Evolutionary conservation across 2,888 invertebrate species (phyloP).

Genomic region (Lithophane leautieri): DNA sequence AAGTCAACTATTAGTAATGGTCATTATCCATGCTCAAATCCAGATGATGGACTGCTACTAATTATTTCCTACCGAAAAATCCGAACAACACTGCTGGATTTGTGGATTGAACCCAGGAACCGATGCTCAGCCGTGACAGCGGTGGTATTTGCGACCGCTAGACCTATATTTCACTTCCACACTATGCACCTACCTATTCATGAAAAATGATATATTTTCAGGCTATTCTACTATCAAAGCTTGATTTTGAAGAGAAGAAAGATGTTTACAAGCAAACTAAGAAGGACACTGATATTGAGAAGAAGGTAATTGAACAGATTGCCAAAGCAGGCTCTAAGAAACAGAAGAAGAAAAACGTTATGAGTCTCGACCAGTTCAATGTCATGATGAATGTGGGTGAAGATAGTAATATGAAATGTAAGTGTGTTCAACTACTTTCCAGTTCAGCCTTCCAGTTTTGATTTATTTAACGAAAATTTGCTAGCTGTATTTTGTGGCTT

Average conservation of each 20-base stretch:
- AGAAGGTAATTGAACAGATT: slow-evolving; percentile 78
- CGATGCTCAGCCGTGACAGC: neutral
- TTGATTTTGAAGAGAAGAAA: slow-evolving; percentile 93
- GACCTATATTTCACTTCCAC: neutral
- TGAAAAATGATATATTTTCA: slow-evolving; percentile 72
- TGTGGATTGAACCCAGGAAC: neutral
- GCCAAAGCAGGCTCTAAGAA: slow-evolving; percentile 80
- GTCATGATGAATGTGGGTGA: slow-evolving; percentile 86
- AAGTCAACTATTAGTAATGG: neutral
- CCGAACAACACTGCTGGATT: neutral
- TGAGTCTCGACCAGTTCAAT: slow-evolving; percentile 94
- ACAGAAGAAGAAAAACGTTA: slow-evolving; percentile 92
- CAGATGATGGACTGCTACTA: neutral
- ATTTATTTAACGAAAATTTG: neutral
- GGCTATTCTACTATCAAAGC: slow-evolving; percentile 94
- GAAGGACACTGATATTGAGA: slow-evolving; percentile 82
- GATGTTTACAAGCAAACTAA: slow-evolving; percentile 86
- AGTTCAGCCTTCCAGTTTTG: neutral
- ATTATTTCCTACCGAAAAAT: neutral
- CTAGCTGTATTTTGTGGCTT: neutral
- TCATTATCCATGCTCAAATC: neutral
- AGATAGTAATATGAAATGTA: slow-evolving; percentile 74
- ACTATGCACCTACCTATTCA: neutral
- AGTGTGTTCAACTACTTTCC: slow-evolving; percentile 49
- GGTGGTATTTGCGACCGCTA: neutral